phyloP scores from a whole-genome alignment of 2,888 invertebrate genomes.

The Agelastica alni region DNA sequence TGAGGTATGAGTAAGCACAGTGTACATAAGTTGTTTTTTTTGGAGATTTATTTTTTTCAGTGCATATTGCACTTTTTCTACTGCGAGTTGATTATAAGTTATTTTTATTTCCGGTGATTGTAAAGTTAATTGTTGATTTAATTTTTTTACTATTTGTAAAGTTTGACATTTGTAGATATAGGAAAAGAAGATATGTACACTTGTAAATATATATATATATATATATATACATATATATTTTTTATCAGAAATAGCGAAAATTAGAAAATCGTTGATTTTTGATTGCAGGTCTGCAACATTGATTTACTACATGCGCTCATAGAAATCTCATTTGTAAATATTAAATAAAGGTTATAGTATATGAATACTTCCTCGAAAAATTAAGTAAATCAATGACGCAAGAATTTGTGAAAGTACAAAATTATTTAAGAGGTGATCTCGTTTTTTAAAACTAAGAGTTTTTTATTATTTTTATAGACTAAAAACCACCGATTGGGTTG shows the following conservation, averaged over 20 bases:
- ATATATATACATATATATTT: too few relatives aligned
- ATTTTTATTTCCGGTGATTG: slow-evolving; percentile 37
- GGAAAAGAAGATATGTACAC: slow-evolving; percentile 37
- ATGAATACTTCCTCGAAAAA: slow-evolving; percentile 28
- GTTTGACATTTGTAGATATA: slow-evolving; percentile 37
- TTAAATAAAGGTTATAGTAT: background rate
- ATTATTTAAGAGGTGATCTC: slow-evolving; percentile 56
- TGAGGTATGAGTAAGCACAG: slow-evolving; percentile 36
- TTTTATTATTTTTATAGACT: slow-evolving; percentile 44
- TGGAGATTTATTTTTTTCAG: slow-evolving; percentile 42
- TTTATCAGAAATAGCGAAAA: slow-evolving; percentile 40
- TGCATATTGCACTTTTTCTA: slow-evolving; percentile 31
- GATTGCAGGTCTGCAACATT: slow-evolving; percentile 34
- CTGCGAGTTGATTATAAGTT: slow-evolving; percentile 38
- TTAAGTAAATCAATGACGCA: slow-evolving; percentile 35
- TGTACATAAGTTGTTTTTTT: slow-evolving; percentile 47
- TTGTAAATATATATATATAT: slow-evolving; percentile 44
- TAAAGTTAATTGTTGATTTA: slow-evolving; percentile 39
- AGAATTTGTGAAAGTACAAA: slow-evolving; percentile 52
- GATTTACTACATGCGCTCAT: slow-evolving; percentile 33
- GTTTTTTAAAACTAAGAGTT: slow-evolving; percentile 50
- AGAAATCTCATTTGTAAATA: slow-evolving; percentile 35
- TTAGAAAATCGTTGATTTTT: slow-evolving; percentile 43
- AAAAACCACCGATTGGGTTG: slow-evolving; percentile 40
- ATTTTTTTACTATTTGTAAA: slow-evolving; percentile 33